These are phyloP conservation scores for Trogon melanurus DNA, from an alignment of 2,113 vertebrate species.

Conservation along the genomic window DNA sequence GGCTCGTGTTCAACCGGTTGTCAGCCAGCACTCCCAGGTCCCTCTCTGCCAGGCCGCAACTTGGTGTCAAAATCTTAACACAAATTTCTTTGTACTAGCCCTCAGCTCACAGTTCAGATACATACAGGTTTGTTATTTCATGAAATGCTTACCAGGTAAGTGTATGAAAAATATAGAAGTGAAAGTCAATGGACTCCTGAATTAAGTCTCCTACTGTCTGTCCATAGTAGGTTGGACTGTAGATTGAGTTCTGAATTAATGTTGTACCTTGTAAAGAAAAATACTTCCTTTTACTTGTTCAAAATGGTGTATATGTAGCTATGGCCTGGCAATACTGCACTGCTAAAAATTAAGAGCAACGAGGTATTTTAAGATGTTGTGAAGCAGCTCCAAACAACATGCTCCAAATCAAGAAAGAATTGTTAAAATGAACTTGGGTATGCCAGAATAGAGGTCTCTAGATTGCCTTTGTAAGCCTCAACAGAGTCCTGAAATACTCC, in stretches of 20 bases:
- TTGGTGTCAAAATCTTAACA: no score
- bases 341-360: not conserved
- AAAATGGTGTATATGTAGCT: not conserved
- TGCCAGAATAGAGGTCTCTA: not conserved
- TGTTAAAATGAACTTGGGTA: not conserved
- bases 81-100: not conserved
- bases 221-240: not conserved
- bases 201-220: not conserved
- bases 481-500: not conserved
- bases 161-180: not conserved
- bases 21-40: no score
- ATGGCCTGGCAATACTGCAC: not conserved
- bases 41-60: no score
- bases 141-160: not conserved
- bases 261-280: not conserved
- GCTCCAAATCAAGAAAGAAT: not conserved
- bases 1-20: no score
- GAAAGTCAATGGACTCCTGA: not conserved
- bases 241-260: not conserved
- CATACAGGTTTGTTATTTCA: not conserved
- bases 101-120: not conserved
- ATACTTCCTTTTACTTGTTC: not conserved
- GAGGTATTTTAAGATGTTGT: not conserved
- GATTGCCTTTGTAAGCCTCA: not conserved
- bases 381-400: not conserved